These are phyloP conservation scores for Abscondita cerata DNA, from an alignment of 2,888 invertebrate genomes.

Conservation along the genomic window DNA sequence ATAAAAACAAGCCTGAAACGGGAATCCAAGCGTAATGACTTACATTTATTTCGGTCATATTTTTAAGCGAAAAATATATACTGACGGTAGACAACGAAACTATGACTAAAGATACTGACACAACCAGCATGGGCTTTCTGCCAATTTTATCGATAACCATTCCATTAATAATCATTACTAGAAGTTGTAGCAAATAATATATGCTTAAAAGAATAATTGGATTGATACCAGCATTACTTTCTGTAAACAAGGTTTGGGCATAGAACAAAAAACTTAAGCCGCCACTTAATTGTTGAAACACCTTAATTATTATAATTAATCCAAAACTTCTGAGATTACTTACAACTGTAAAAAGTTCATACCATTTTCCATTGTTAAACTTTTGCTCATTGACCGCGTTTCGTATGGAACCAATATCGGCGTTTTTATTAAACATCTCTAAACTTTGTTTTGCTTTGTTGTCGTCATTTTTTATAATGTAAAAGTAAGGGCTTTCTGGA, in stretches of 20 bases:
- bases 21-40: conserved; percentile 49
- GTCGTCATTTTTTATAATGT: conserved; percentile 54
- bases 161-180: conserved; percentile 64
- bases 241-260: conserved; percentile 67
- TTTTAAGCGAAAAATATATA: conserved; percentile 56
- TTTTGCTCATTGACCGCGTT: conserved; percentile 49
- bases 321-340: conserved; percentile 67
- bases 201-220: conserved; percentile 62
- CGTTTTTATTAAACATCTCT: conserved; percentile 63
- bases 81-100: conserved; percentile 55
- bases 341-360: conserved; percentile 62
- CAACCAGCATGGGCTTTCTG: conserved; percentile 66
- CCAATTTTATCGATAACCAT: conserved; percentile 68
- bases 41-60: too few relatives aligned
- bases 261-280: conserved; percentile 65
- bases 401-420: conserved; percentile 46
- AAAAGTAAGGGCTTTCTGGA: conserved; percentile 69
- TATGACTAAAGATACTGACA: conserved; percentile 60
- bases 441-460: conserved; percentile 61
- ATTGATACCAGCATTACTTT: conserved; percentile 52
- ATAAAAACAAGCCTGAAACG: too few relatives aligned
- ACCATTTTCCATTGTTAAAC: conserved; percentile 52
- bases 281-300: conserved; percentile 67
- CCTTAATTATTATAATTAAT: conserved; percentile 65
- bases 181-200: conserved; percentile 62